phyloP scores from a whole-genome alignment of 1,140 invertebrate species.

The Trichogramma pretiosum region DNA sequence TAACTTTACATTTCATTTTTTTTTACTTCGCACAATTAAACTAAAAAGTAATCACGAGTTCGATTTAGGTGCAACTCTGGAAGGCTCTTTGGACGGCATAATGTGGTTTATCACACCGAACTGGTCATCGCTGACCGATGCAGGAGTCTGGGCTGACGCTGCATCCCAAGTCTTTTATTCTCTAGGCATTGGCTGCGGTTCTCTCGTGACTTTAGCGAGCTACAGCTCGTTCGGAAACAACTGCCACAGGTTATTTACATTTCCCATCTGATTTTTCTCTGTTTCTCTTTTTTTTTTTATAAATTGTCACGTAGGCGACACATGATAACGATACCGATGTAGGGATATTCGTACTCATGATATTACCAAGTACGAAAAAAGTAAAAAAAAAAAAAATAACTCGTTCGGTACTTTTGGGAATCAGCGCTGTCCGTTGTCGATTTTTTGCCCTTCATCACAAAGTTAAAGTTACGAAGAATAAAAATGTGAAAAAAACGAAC shows the following conservation, averaged over 20 bases:
- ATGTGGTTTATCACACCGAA: slow-evolving; percentile 68
- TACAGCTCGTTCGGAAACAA: slow-evolving; percentile 69
- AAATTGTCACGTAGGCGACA: no score
- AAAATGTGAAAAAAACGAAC: no score
- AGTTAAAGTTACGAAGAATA: no score
- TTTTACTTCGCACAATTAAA: slow-evolving; percentile 1
- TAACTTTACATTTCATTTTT: no score
- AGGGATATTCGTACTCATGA: no score
- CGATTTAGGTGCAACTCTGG: slow-evolving; percentile 59
- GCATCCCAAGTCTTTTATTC: slow-evolving; percentile 68
- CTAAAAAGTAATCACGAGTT: slow-evolving; percentile 10
- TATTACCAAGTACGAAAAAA: no score
- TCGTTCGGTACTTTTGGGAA: no score
- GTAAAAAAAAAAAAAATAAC: no score
- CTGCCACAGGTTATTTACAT: slow-evolving; percentile 45
- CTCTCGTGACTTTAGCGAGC: slow-evolving; percentile 62
- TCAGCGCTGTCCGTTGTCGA: no score
- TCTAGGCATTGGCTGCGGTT: slow-evolving; percentile 61
- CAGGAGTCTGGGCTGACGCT: slow-evolving; percentile 55
- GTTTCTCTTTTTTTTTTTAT: background rate
- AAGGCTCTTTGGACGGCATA: slow-evolving; percentile 62
- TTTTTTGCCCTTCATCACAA: no score
- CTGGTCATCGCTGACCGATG: slow-evolving; percentile 55
- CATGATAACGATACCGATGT: no score
- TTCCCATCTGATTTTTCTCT: background rate